These are phyloP conservation scores for Actinia equina DNA, from an alignment of 64 coral and sea anemone species.

Conservation along the genomic window DNA sequence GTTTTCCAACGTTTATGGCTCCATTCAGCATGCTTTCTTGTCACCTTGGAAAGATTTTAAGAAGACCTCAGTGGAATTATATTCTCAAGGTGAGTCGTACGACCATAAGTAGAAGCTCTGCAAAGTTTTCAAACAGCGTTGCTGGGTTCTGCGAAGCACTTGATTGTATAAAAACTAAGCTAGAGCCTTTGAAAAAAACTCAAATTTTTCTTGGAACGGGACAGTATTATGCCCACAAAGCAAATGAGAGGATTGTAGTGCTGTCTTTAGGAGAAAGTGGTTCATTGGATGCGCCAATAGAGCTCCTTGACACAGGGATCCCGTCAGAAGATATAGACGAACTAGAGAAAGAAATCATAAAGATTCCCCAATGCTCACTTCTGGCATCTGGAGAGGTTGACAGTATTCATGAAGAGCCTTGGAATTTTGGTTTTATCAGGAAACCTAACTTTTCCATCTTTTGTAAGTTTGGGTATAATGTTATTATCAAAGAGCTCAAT, in stretches of 20 bases:
- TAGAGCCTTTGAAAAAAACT: background rate
- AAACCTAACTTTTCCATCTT: slow-evolving; percentile 61
- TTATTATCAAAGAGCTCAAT: background rate
- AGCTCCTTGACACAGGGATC: slow-evolving; percentile 44
- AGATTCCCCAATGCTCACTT: background rate
- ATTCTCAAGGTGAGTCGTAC: background rate
- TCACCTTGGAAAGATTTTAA: background rate
- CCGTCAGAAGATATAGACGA: slow-evolving; percentile 25
- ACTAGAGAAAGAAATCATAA: slow-evolving; percentile 27
- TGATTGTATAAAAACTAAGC: background rate
- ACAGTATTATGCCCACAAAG: slow-evolving; percentile 69
- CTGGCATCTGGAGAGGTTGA: slow-evolving; percentile 54
- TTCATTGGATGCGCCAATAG: background rate
- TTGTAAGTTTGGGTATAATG: slow-evolving; percentile 39
- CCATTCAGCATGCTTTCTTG: background rate
- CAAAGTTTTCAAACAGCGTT: background rate
- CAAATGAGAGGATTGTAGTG: slow-evolving; percentile 56
- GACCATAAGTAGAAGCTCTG: background rate
- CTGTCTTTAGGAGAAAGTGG: slow-evolving; percentile 39
- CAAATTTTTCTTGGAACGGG: slow-evolving; percentile 75
- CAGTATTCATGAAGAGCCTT: slow-evolving; percentile 47
- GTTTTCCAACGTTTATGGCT: background rate
- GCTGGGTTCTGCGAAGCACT: background rate
- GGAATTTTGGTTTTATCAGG: slow-evolving; percentile 57
- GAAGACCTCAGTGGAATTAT: background rate